These are phyloP conservation scores for Pseudorectes ferrugineus DNA, from an alignment of 2,113 vertebrate species.

Conservation along the genomic window DNA sequence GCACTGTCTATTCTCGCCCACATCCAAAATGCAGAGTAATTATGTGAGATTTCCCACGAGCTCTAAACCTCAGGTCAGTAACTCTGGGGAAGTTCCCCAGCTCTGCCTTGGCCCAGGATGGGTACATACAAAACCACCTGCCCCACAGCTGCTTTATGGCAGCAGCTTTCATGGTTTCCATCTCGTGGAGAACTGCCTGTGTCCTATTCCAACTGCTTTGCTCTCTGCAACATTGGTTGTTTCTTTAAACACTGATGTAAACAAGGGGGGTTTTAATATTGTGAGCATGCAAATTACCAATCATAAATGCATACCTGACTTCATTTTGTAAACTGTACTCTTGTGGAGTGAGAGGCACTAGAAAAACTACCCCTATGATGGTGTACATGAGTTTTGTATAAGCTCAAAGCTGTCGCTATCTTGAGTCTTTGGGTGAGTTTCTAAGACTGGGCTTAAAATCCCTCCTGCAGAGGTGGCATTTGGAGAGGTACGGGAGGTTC, in stretches of 20 bases:
- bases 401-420: background rate
- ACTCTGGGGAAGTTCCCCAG: rapidly evolving
- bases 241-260: background rate
- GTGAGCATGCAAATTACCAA: background rate
- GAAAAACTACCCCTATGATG: rapidly evolving
- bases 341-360: background rate
- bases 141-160: background rate
- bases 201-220: rapidly evolving
- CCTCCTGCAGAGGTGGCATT: background rate
- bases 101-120: background rate
- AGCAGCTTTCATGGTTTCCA: background rate
- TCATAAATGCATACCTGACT: rapidly evolving
- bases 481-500: background rate
- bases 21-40: background rate
- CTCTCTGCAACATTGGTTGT: rapidly evolving
- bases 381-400: rapidly evolving
- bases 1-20: rapidly evolving
- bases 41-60: rapidly evolving
- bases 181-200: rapidly evolving
- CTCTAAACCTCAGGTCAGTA: background rate
- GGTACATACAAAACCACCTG: rapidly evolving
- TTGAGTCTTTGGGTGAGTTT: background rate
- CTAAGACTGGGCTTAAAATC: background rate
- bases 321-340: background rate
- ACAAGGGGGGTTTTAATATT: rapidly evolving